Evolutionary conservation across 2,888 invertebrate species (phyloP), one percentile per base, ranked within the genome.

Genomic region (Arge pagana): DNA sequence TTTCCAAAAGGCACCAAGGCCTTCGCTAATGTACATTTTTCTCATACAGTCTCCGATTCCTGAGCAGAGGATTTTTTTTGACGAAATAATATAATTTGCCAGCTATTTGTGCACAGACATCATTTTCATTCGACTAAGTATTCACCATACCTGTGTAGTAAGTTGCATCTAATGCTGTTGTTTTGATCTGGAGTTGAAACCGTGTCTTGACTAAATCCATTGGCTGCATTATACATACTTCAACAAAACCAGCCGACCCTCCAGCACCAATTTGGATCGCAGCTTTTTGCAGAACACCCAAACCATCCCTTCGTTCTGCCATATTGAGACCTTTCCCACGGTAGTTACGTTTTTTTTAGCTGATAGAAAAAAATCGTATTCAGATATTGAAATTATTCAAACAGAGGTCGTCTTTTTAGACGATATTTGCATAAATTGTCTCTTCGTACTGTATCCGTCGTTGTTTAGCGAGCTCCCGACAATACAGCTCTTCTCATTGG

Each of bases 161-260:
- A 33, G 66, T 60, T 45, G 68, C 65, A 57, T 72, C 66, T 5
- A 57, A 59, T 24, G 62, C 57, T 18, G 58, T 64, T 59, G 77
- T 77, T 50, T 77, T 77, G 10, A 79, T 78, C 76, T 91, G 90
- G 41, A 93, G 78, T 77, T 93, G 93, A 62, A 92, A 83, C 62
- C 96, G 83, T 1, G 96, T 96, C 79, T 96, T 96, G 2, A 96
- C 86, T 54, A 96, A 82, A 78, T 96, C 96, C 72, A 96, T 79
- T 0, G 96, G 96, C 78, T 96, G 96, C 96, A 96, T 96, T 45
- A 96, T 87, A 74, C 92, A 93, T 55, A 96, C 93, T 83, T 96
- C 96, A 41, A 95, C 85, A 77, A 96, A 94, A 30, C 88, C 88
- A 65, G 95, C 95, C 60, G 90, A 91, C 50, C 95, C 95, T 55